Evolutionary conservation across 2,888 invertebrate genomes (phyloP), one percentile per base, ranked within the genome.

Genomic region (Tinea pellionella): DNA sequence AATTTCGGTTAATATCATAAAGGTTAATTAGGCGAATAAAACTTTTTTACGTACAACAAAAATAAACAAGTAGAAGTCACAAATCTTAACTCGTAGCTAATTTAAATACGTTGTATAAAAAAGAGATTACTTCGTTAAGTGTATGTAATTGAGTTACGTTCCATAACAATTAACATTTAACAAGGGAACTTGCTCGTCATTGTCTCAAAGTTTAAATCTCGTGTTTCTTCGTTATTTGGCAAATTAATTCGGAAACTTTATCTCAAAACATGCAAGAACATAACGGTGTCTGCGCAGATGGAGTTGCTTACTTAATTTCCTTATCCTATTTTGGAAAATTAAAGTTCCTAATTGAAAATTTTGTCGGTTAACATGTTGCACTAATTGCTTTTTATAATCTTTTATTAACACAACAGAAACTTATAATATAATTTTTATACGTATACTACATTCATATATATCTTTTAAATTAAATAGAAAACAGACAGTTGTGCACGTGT

Each of bases 241-340:
- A 79, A 83, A 83, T 82, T 80, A 82, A 82, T 83, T 80, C 78
- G 68, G 65, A 75, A 84, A 84, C 77, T 83, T 82, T 76, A 78
- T 76, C 76, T 74, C 69, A 68, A 71, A 75, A 75, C 79, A 80
- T 74, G 78, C 77, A 72, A 77, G 78, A 75, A 77, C 24, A 24
- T 37, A 37, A 37, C 80, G 76, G 80, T 80, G 78, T 78, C 79
- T 78, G 71, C 9, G 37, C 71, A 69, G 70, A 65, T 69, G 67
- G 76, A 76, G 73, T 77, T 78, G 72, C 69, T 74, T 75, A 74
- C 73, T 76, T 75, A 51, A 62, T 41, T 59, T 59, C 18, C 41
- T 59, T 37, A 42, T 37, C 37, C 37, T 9, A 37, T 37, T 37
- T 37, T 37, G 11, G 15, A 47, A 15, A 47, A 18, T 37, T 37